Percentiles rank a stretch among this genome's conserved stretches.
Conservation (phyloP, 2,888 invertebrate genomes). For the Athalia cordata region DNA sequence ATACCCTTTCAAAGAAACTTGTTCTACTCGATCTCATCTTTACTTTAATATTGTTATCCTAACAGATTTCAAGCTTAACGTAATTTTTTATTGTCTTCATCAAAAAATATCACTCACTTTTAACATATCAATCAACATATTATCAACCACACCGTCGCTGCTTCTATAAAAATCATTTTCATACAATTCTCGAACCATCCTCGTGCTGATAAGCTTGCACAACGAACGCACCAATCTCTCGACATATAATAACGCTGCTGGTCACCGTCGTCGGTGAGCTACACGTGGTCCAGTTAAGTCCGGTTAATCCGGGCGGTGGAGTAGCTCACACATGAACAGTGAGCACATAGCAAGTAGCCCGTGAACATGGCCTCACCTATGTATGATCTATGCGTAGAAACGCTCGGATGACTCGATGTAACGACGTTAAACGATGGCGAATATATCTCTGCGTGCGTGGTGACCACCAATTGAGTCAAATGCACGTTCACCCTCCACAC, state of each 20-base stretch:
- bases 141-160: too few species aligned
- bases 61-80: not conserved
- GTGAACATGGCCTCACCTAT: slow-evolving; percentile 41
- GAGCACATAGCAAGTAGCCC: slow-evolving; percentile 5
- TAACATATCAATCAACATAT: too few species aligned
- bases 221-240: not conserved
- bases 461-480: slow-evolving; percentile 70
- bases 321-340: not conserved
- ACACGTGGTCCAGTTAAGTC: slow-evolving; percentile 43
- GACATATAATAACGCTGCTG: not conserved
- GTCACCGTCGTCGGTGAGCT: not conserved
- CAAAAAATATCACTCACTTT: too few species aligned
- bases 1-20: not conserved
- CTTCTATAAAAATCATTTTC: too few species aligned
- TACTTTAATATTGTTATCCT: not conserved
- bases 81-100: not conserved
- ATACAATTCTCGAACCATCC: not conserved
- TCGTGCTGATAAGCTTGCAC: not conserved
- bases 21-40: not conserved
- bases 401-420: slow-evolving; percentile 34
- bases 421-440: too few species aligned
- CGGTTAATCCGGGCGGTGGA: slow-evolving; percentile 25
- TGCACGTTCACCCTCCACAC: slow-evolving; percentile 66
- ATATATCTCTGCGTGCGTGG: not conserved
- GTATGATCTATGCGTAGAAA: slow-evolving; percentile 32